Conservation (phyloP, 30 jellyfish, hydroid and myxozoan genomes). For the Clytia hemisphaerica region DNA sequence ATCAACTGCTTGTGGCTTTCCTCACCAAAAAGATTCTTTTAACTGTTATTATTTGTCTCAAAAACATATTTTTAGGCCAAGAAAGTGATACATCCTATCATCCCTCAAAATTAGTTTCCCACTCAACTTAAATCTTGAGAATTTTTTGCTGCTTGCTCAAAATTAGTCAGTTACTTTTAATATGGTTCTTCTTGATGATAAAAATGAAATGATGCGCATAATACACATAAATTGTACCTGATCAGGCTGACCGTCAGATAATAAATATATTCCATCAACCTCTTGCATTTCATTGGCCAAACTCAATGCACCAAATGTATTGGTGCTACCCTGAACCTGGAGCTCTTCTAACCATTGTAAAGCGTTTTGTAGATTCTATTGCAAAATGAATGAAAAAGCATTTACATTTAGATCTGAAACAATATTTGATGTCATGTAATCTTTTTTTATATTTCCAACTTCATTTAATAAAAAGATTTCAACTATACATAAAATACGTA, state of each 20-base stretch:
- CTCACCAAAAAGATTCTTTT: no score
- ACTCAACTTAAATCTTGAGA: no score
- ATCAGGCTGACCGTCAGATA: slow-evolving; percentile 96
- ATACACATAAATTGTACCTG: slow-evolving; percentile 54
- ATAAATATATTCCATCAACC: slow-evolving; percentile 72
- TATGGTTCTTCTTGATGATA: no score
- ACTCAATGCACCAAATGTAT: slow-evolving; percentile 76
- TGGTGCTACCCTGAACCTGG: slow-evolving; percentile 85
- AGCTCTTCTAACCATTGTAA: slow-evolving; percentile 92
- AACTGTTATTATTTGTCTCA: no score
- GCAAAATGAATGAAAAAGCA: background rate
- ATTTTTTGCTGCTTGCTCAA: no score
- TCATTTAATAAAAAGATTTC: background rate
- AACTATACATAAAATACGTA: background rate
- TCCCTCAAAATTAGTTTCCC: no score
- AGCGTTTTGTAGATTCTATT: slow-evolving; percentile 84
- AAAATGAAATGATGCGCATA: background rate
- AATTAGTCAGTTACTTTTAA: no score
- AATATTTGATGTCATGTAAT: no score
- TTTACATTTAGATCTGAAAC: no score
- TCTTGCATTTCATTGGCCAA: slow-evolving; percentile 58
- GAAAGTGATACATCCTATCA: no score
- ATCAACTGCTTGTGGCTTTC: background rate
- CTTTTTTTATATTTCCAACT: no score
- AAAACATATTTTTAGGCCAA: no score